Evolutionary conservation across 2,113 vertebrate species (phyloP).

Genomic region (Hyaena hyaena): DNA sequence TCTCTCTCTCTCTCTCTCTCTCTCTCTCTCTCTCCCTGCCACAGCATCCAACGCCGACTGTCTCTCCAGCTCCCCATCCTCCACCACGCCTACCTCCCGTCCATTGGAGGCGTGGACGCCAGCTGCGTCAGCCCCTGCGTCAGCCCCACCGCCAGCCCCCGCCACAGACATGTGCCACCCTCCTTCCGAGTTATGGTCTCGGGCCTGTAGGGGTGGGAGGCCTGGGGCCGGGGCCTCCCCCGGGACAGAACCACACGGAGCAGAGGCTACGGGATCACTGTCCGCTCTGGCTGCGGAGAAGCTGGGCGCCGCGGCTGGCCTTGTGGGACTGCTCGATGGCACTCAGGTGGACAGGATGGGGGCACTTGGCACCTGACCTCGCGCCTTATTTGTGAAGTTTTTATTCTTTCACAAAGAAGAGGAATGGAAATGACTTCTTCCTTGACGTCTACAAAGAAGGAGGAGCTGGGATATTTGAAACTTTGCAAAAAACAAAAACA

Average conservation of each 20-base stretch:
- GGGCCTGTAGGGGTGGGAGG: slow-evolving; percentile 92
- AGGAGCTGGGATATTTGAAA: slow-evolving; percentile 85
- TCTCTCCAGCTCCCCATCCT: slow-evolving; percentile 99
- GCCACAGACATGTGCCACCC: slow-evolving; percentile 98
- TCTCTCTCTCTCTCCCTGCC: neutral
- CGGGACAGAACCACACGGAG: slow-evolving; percentile 86
- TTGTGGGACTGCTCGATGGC: slow-evolving; percentile 75
- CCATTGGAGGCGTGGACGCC: slow-evolving; percentile 98
- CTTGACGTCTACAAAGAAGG: slow-evolving; percentile 83
- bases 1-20: neutral
- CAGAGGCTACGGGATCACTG: slow-evolving; percentile 82
- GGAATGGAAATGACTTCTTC: slow-evolving; percentile 85
- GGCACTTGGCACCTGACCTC: slow-evolving; percentile 88
- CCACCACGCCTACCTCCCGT: slow-evolving; percentile 98
- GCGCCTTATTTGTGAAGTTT: slow-evolving; percentile 94
- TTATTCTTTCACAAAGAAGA: slow-evolving; percentile 88
- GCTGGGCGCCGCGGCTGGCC: slow-evolving; percentile 77
- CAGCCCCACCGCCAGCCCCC: slow-evolving; percentile 96
- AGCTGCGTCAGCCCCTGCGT: slow-evolving; percentile 97
- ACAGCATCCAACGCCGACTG: slow-evolving; percentile 98
- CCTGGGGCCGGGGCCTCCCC: slow-evolving; percentile 86
- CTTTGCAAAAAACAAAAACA: slow-evolving; percentile 83
- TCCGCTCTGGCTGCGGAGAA: slow-evolving; percentile 83
- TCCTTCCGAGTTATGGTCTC: slow-evolving; percentile 99
- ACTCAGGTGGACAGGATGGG: slow-evolving; percentile 82